Base-by-base conservation (phyloP, 2,888 invertebrate genomes). In the Hypolimnas misippus region DNA sequence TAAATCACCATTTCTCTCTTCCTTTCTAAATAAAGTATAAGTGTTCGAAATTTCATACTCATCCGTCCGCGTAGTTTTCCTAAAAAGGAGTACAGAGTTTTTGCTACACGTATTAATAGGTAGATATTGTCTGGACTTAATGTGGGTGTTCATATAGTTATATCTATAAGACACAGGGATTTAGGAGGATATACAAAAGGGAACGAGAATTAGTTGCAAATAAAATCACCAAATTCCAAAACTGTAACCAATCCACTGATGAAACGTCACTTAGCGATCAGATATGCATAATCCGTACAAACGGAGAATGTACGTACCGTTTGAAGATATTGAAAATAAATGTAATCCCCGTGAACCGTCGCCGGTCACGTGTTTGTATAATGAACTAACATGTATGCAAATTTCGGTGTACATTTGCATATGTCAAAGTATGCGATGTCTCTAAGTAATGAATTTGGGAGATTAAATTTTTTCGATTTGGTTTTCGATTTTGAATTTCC, bases 301-400 rank as follows among this genome's bases (percentile, higher is more conserved):
- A 53, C 17, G 40, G 49, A 57, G 40, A 46, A 44, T 42, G 51
- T 50, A 16, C n/a, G 56, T 56, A 62, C 31, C 56, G 35, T 57
- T n/a, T 58, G 51, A 58, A 58, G 67, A 73, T 70, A 88, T 87
- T 89, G 87, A 82, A 87, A 83, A 85, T 83, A 82, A 87, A 86
- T 87, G 82, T 87, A 89, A 89, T 86, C 89, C 76, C 73, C 83
- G 76, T 81, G 82, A 76, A 82, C 73, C 70, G 73, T 70, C 70
- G 67, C 35, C 42, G 62, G 77, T 70, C 89, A 87, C 89, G 89
- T 81, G 83, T 69, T 14, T 21, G 62, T 38, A 57, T 62, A 57
- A 62, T 62, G 33, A 31, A 40, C 65, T 46, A 65, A 70, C 67
- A 64, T 67, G 76, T 79, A 87, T 87, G 87, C 78, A 86, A 86